A percentile compares a stretch with the other conserved stretches of the same genome.
These are phyloP conservation scores for Otolemur garnettii DNA, from an alignment of 2,113 vertebrate genomes.

Conservation along the genomic window DNA sequence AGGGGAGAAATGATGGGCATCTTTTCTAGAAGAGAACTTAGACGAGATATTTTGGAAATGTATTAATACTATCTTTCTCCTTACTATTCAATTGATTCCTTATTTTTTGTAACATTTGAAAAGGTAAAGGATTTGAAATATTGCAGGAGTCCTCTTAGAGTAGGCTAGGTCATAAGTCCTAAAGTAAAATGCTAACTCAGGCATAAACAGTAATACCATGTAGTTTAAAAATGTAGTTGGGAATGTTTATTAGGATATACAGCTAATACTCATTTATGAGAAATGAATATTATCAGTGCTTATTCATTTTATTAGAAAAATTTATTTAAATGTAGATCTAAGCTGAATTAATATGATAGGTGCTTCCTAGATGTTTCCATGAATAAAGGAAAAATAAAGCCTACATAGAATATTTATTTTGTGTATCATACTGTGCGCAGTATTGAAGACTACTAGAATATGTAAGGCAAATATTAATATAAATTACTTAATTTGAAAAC, in stretches of 20 bases:
- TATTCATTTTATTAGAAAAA: neutral
- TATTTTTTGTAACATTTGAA: slow-evolving; percentile 48
- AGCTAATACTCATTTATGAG: neutral
- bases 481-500: slow-evolving; percentile 3
- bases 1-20: neutral
- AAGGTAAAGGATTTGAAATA: slow-evolving; percentile 36
- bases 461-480: neutral
- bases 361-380: slow-evolving; percentile 25
- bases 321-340: slow-evolving; percentile 34
- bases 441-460: slow-evolving; percentile 1
- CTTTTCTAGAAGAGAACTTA: neutral
- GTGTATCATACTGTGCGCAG: neutral
- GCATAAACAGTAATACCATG: neutral
- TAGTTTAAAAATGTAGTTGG: slow-evolving; percentile 11
- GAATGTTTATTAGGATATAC: neutral
- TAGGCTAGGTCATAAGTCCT: slow-evolving; percentile 12
- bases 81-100: slow-evolving; percentile 6
- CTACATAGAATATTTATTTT: slow-evolving; percentile 12
- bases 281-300: neutral
- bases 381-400: slow-evolving; percentile 18
- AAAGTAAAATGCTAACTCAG: slow-evolving; percentile 51
- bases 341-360: slow-evolving; percentile 4
- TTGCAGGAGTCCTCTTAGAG: neutral
- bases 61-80: neutral
- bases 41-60: neutral